Base-by-base conservation (phyloP, 2,888 invertebrate genomes). In the Gastracanthus pulcherrimus region DNA sequence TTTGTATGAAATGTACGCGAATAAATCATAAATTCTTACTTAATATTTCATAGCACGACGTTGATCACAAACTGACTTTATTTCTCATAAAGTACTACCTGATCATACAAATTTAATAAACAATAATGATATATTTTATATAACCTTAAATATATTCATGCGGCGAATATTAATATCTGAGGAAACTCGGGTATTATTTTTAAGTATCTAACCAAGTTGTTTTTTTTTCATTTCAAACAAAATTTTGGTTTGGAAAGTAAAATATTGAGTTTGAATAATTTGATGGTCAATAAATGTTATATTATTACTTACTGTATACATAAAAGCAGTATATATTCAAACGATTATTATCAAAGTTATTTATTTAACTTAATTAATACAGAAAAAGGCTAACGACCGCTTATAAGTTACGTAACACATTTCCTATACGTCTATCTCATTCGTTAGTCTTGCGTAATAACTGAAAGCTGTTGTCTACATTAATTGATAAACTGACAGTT, bases 291-390 rank as follows among this genome's bases (percentile, higher is more conserved):
- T 7, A 0, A 26, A 26, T 11, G 6, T 4, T 9, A 26, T 2
- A 55, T 55, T 55, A 55, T 55, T 23, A 11, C 19, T 60, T 3
- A 3, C n/a, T 3, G 34, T 34, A 2, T 34, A 7, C 45, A 6
- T 9, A 26, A 55, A 19, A 26, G 9, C 6, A 23, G 16, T 48
- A 19, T n/a, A 55, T 26, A 23, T 9, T 26, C 6, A 23, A 26
- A 55, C 23, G 51, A 23, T 51, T 55, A 55, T 11, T n/a, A n/a
- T n/a, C n/a, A n/a, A n/a, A n/a, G 26, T 55, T 26, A n/a, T 55
- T 55, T 55, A 55, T 55, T 26, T 9, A 55, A 26, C 26, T 55
- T 64, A 69, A 69, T 34, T 69, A 69, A 69, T 48, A 48, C 31
- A 6, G 48, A 3, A 3, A 31, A 19, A 29, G 48, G 69, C 19